Percentiles rank a stretch among this genome's conserved stretches.
phyloP scores from a whole-genome alignment of 1,140 invertebrate species.

The Penaeus japonicus region DNA sequence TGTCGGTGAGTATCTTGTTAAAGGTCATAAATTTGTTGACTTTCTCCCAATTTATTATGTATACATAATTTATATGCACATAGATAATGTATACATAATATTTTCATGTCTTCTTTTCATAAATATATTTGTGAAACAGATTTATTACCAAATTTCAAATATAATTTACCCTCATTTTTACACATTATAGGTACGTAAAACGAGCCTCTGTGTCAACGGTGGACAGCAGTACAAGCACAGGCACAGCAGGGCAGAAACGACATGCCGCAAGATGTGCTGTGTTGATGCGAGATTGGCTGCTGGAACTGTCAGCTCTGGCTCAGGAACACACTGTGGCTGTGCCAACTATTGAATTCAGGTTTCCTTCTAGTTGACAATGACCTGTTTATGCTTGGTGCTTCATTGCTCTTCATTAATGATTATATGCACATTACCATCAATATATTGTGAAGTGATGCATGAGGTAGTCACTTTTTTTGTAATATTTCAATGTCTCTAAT shows the following conservation, averaged over 20 bases:
- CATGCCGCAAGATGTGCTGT: slow-evolving; percentile 85
- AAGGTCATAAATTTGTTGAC: not conserved
- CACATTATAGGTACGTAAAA: slow-evolving; percentile 29
- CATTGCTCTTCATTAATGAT: too few species aligned
- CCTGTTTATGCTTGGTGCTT: not conserved
- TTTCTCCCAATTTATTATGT: too few species aligned
- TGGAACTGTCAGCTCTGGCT: slow-evolving; percentile 88
- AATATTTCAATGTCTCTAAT: too few species aligned
- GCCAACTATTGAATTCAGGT: slow-evolving; percentile 30
- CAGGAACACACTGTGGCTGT: slow-evolving; percentile 76
- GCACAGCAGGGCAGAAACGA: slow-evolving; percentile 61
- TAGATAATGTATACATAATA: too few species aligned
- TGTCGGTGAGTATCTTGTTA: slow-evolving; percentile 25
- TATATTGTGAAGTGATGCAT: too few species aligned
- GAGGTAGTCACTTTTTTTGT: too few species aligned
- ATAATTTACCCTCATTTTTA: not conserved
- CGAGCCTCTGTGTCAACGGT: slow-evolving; percentile 11
- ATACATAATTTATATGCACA: too few species aligned
- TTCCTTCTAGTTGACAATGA: slow-evolving; percentile 46
- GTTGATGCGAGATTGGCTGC: slow-evolving; percentile 90
- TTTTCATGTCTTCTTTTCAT: too few species aligned
- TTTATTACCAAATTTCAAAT: not conserved
- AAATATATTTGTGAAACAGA: too few species aligned
- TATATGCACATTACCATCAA: too few species aligned
- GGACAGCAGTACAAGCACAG: not conserved